These are phyloP conservation scores for Lepeophtheirus nordmannii DNA, from an alignment of 2,888 invertebrate genomes.

Conservation along the genomic window DNA sequence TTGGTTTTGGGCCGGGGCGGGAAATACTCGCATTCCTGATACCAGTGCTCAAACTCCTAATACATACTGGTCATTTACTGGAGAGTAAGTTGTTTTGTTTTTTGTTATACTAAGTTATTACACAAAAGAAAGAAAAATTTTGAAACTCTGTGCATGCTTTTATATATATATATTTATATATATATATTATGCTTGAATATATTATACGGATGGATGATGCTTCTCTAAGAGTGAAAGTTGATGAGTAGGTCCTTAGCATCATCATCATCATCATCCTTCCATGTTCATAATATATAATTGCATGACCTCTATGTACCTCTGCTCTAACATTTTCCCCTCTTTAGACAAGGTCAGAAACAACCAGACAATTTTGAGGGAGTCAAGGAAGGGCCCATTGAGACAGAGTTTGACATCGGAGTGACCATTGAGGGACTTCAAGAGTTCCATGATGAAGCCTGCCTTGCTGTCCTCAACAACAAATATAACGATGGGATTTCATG, in stretches of 20 bases:
- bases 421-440: constrained; percentile 37
- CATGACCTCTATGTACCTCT: too few relatives aligned
- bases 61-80: constrained; percentile 17
- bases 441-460: constrained; percentile 44
- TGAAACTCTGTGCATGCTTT: too few relatives aligned
- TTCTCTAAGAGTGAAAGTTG: background rate
- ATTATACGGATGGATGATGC: background rate
- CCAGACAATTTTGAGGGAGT: constrained; percentile 24
- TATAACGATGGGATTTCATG: constrained; percentile 72
- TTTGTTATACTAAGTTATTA: too few relatives aligned
- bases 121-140: too few relatives aligned
- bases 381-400: constrained; percentile 23
- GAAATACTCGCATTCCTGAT: constrained; percentile 73
- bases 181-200: too few relatives aligned
- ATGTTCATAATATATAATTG: too few relatives aligned
- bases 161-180: too few relatives aligned
- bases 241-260: background rate
- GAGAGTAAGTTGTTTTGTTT: constrained; percentile 23
- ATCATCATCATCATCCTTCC: background rate
- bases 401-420: constrained; percentile 22
- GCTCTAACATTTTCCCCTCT: background rate
- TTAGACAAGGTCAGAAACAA: constrained; percentile 14
- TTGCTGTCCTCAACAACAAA: constrained; percentile 75
- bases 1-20: constrained; percentile 87
- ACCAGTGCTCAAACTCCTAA: constrained; percentile 41